Evolutionary conservation across 92 coral and sea anemone species (phyloP).

Genomic region (Umimayanthus kanabou): DNA sequence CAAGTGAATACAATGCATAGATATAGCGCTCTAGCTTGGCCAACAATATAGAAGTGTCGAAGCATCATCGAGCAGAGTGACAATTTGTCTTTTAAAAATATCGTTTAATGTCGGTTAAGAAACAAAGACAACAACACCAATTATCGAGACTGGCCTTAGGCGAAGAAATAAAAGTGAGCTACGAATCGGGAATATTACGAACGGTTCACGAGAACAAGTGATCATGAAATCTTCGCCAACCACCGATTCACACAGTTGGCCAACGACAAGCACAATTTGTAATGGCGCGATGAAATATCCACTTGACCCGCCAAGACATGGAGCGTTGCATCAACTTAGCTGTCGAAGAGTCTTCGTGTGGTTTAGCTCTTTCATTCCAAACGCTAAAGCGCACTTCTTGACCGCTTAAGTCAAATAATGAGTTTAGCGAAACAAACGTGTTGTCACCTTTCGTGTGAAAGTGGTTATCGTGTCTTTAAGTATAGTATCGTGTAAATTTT

Average conservation of each 20-base stretch:
- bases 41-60: slow-evolving; percentile 2
- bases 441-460: slow-evolving; percentile 46
- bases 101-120: slow-evolving; percentile 74
- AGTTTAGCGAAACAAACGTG: slow-evolving; percentile 43
- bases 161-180: slow-evolving; percentile 42
- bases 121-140: slow-evolving; percentile 47
- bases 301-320: slow-evolving; percentile 39
- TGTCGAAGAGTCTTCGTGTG: slow-evolving; percentile 24
- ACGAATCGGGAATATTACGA: slow-evolving; percentile 22
- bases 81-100: slow-evolving; percentile 67
- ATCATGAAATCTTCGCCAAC: slow-evolving; percentile 39
- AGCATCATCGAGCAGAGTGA: slow-evolving; percentile 33
- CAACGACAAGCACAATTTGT: slow-evolving; percentile 29
- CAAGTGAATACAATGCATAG: slow-evolving; percentile 19
- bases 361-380: slow-evolving; percentile 38
- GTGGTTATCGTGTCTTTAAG: slow-evolving; percentile 40
- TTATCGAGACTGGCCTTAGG: slow-evolving; percentile 46
- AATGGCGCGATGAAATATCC: slow-evolving; percentile 38
- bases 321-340: background rate
- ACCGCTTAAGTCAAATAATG: slow-evolving; percentile 41
- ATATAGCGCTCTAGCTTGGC: background rate
- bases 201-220: slow-evolving; percentile 36
- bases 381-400: slow-evolving; percentile 28
- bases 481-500: slow-evolving; percentile 39
- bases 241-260: slow-evolving; percentile 18